Evolutionary conservation across 2,797 vertebrate genomes (phyloP), one percentile per base, ranked within the genome.

Genomic region (Pantherophis vulpinus): DNA sequence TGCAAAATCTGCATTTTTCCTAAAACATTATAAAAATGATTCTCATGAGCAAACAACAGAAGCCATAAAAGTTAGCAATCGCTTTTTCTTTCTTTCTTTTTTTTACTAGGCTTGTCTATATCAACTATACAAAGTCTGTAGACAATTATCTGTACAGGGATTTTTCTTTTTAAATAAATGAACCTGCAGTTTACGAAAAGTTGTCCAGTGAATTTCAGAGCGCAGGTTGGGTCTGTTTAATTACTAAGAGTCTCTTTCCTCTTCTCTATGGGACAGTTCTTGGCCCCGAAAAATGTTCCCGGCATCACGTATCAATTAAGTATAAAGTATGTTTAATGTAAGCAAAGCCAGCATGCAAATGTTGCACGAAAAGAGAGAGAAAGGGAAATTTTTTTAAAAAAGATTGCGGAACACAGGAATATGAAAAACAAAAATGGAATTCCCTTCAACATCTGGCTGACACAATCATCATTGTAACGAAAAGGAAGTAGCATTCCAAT

Each of bases 151-250:
- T n/a, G 97, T 98, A 98, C 98, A 98, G 97, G 96, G 98, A 97
- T 97, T 98, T 97, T 97, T 98, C 97, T 97, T 98, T 97, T 97
- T 97, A 98, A 98, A 98, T 97, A 97, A 97, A 98, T 98, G 98
- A 97, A 98, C 95, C 97, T 97, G 93, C 93, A 94, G 96, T 95
- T 96, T 97, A 96, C 95, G 95, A 94, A 91, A 96, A 97, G 95
- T 97, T 96, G 96, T 94, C 95, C 96, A 97, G 97, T 95, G 95
- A 96, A 96, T 93, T 58, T 97, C 96, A 96, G 95, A 96, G 96
- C 79, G 96, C 93, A 95, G 96, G 96, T 92, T 95, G 95, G 95
- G 96, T 92, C 95, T 97, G 95, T 96, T 94, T 97, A 92, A 91
- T 89, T 58, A 54, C 23, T 2, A 18, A 95, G 70, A 96, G 96